Percentiles rank a stretch among this genome's conserved stretches.
Evolutionary conservation across 2,888 invertebrate species (phyloP).

Genomic region (Miltochrista miniata): DNA sequence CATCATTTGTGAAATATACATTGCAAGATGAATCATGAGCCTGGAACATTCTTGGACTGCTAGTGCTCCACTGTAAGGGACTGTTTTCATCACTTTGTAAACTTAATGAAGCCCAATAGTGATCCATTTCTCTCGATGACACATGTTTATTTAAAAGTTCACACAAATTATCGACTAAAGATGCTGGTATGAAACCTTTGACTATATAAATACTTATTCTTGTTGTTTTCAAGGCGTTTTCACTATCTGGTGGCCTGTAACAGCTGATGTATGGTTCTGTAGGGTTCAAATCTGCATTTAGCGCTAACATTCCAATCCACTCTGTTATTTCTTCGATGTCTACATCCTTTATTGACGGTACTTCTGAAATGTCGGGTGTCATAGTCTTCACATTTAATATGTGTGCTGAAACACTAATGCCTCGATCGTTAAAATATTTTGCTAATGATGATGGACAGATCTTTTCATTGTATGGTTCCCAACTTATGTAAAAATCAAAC

Average conservation of each 20-base stretch:
- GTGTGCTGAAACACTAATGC: slow-evolving; percentile 48
- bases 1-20: slow-evolving; percentile 56
- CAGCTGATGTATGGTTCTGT: slow-evolving; percentile 63
- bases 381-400: slow-evolving; percentile 41
- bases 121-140: slow-evolving; percentile 43
- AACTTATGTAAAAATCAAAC: slow-evolving; percentile 59
- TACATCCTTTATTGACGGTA: slow-evolving; percentile 59
- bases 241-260: slow-evolving; percentile 61
- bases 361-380: slow-evolving; percentile 51
- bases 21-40: slow-evolving; percentile 64
- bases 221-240: slow-evolving; percentile 51
- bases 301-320: slow-evolving; percentile 71
- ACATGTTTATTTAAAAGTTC: slow-evolving; percentile 51
- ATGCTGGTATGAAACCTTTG: slow-evolving; percentile 63
- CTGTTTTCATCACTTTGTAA: slow-evolving; percentile 65
- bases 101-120: slow-evolving; percentile 67
- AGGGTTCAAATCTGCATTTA: slow-evolving; percentile 49
- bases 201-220: slow-evolving; percentile 59
- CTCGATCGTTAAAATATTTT: slow-evolving; percentile 65
- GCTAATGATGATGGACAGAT: slow-evolving; percentile 74
- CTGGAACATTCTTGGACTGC: slow-evolving; percentile 61
- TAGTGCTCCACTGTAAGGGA: slow-evolving; percentile 60
- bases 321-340: slow-evolving; percentile 67
- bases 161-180: slow-evolving; percentile 48
- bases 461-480: slow-evolving; percentile 62